phyloP scores from a whole-genome alignment of 53 echinoderm and acorn worm species.

The Henricia sp. region DNA sequence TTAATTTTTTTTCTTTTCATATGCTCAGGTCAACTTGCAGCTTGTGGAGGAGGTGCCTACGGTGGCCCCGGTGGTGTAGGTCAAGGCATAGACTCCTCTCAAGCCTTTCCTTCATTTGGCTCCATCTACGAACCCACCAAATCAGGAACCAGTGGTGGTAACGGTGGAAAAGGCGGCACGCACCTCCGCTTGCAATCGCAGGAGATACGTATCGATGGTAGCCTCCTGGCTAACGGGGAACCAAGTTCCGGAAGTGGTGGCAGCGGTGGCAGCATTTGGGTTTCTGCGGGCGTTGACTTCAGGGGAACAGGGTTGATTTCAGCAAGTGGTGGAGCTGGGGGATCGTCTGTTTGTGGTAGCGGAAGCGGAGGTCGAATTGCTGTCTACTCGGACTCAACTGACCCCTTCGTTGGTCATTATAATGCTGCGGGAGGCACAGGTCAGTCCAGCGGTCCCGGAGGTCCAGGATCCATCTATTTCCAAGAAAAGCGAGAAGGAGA shows the following conservation, averaged over 20 bases:
- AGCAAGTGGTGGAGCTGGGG: constrained; percentile 77
- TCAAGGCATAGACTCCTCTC: constrained; percentile 7
- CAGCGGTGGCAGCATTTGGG: constrained; percentile 84
- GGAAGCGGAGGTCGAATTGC: constrained; percentile 93
- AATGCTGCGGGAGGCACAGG: constrained; percentile 77
- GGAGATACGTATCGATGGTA: constrained; percentile 74
- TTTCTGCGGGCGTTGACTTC: constrained; percentile 50
- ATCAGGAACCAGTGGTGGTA: constrained; percentile 70
- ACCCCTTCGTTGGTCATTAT: constrained; percentile 61
- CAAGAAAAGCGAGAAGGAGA: constrained; percentile 30
- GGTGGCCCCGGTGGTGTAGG: constrained; percentile 86
- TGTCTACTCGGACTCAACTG: constrained; percentile 57
- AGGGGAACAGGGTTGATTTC: constrained; percentile 73
- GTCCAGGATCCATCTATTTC: constrained; percentile 89
- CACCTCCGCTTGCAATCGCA: constrained; percentile 61
- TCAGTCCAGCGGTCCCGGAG: constrained; percentile 59
- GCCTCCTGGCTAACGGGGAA: constrained; percentile 68
- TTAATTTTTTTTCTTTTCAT: constrained; percentile 71
- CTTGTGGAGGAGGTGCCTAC: constrained; percentile 82
- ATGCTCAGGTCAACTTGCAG: constrained; percentile 26
- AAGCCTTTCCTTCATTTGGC: constrained; percentile 76
- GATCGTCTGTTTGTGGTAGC: constrained; percentile 64
- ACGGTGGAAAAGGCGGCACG: constrained; percentile 77
- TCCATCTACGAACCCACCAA: constrained; percentile 74
- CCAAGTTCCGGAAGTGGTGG: constrained; percentile 65